Base-by-base conservation (phyloP, 2,888 invertebrate species). In the Netelia virgata region DNA sequence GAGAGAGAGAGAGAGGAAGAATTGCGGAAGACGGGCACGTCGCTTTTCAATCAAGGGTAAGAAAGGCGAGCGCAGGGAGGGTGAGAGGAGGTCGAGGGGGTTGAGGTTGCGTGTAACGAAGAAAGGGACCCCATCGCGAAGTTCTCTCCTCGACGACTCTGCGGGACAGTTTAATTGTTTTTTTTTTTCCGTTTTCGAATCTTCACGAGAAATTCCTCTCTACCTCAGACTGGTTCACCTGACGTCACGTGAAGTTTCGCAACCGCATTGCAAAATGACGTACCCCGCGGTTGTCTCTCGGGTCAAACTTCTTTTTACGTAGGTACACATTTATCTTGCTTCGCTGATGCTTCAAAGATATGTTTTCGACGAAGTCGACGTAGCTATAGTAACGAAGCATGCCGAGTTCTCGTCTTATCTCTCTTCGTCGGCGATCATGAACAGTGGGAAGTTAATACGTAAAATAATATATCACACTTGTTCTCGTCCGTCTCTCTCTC, bases 11-110 rank as follows among this genome's bases (percentile, higher is more conserved):
- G 59, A 70, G 16, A 23, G 55, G 20, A 28, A n/a, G 50, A 66
- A 83, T 75, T 47, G 78, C 83, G 70, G 63, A 79, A 75, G 74
- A 69, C 36, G 57, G 50, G 68, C 72, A 61, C 70, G 53, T 47
- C 64, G 68, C 50, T 69, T 81, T 76, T 64, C 66, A 76, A 72
- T 76, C 82, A 55, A 76, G 72, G 18, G n/a, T 20, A 23, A 23
- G 23, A 23, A 23, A 2, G 23, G 23, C 2, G 23, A 23, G 23
- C 23, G 23, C 23, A 2, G 23, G 23, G 23, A 23, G 23, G 23
- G 23, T 23, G 23, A 23, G 23, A 23, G 1, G 23, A 23, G 23
- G 23, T 23, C 23, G 23, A 23, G 23, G 2, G 23, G 23, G 23
- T 23, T 61, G 18, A 36, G n/a, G 23, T 68, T 53, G 41, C 69